Base-by-base conservation (phyloP, 2,888 invertebrate species). In the Orthonychiurus folsomi region DNA sequence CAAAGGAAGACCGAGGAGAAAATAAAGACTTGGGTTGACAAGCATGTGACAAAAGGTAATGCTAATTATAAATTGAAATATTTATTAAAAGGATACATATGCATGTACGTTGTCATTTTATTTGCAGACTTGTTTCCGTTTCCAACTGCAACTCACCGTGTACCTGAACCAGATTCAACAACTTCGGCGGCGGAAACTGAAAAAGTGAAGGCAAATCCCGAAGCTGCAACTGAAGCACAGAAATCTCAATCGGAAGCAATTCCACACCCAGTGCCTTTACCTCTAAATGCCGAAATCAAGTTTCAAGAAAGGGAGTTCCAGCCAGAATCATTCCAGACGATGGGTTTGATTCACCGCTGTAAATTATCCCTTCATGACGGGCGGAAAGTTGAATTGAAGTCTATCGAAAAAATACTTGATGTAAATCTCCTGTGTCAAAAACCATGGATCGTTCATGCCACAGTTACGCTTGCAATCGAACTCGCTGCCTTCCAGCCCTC, bases 81-180 rank as follows among this genome's bases (percentile, higher is more conserved):
- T n/a, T n/a, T n/a, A n/a, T n/a, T n/a, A n/a, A n/a, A n/a, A n/a
- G n/a, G n/a, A n/a, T n/a, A n/a, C n/a, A n/a, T n/a, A n/a, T n/a
- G n/a, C n/a, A n/a, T n/a, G n/a, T n/a, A n/a, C n/a, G n/a, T n/a
- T n/a, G n/a, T n/a, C n/a, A n/a, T n/a, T n/a, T n/a, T n/a, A n/a
- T n/a, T n/a, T 63, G 0, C 47, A 67, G 67, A 62, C 37, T 65
- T 68, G 66, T 68, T 69, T 68, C 69, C 69, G 15, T n/a, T n/a
- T n/a, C n/a, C n/a, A n/a, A n/a, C n/a, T n/a, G 55, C 48, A 24
- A 21, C 56, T 28, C 25, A 59, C 9, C 20, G 26, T 23, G n/a
- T 50, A n/a, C 24, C 23, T 18, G 26, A 50, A 26, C 48, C 24
- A 37, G 18, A 26, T 3, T 28, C 50, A 21, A 3, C 47, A 23